Evolutionary conservation across 2,797 vertebrate species (phyloP), one percentile per base, ranked within the genome.

Genomic region (Ctenopoma multispine): DNA sequence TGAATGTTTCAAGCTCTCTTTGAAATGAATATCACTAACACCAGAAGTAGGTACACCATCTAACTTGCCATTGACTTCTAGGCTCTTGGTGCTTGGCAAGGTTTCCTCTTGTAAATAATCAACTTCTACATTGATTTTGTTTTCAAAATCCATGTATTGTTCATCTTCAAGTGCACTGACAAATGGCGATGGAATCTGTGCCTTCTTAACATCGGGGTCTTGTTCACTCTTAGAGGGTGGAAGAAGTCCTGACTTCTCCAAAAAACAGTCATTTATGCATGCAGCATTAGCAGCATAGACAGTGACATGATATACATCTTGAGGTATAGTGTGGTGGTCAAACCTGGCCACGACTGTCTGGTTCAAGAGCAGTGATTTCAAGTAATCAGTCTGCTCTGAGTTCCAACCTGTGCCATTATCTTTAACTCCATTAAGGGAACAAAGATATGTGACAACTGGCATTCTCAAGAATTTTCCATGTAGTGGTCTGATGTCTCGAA

Each of bases 361-460:
- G 75, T 92, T 88, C 0, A 95, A 81, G 4, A 97, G 85, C 71
- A 96, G 36, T 0, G 91, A 92, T 66, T 96, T 96, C 46, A 99
- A 85, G 40, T 89, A 71, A 6, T 91, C 78, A 0, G 93, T 88
- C 55, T 96, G 94, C 0, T 81, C 63, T 0, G 47, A 59, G 6
- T 92, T 92, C 96, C 95, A 97, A 46, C 88, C 93, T 41, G 65
- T 73, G 4, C 88, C 90, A 1, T 87, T 71, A 20, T 94, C 92
- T 0, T 90, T 92, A 48, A 96, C 41, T 13, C 95, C 95, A 17
- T 92, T 83, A 41, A 99, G 59, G 3, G 94, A 93, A 20, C 96
- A 98, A 0, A 24, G 70, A 0, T 96, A 98, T 0, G 96, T 97
- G 15, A 97, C 88, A 51, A 98, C 96, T 0, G 96, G 97, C 94